Evolutionary conservation across 2,888 invertebrate species (phyloP).

Genomic region (Ophion obscuratus): DNA sequence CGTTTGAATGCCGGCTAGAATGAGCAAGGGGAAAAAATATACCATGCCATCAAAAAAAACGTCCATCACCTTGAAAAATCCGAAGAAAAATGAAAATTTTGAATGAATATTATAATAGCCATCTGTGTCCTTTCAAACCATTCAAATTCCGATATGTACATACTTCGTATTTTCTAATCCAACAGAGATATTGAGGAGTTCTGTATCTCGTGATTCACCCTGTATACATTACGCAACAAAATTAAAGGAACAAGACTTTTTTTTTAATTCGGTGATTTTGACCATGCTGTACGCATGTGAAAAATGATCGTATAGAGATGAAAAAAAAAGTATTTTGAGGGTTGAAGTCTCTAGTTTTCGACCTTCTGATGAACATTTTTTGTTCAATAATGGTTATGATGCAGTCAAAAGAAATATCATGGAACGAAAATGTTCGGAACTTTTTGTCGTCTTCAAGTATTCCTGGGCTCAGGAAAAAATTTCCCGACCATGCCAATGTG

Average conservation of each 20-base stretch:
- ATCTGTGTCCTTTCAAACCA: too few relatives aligned
- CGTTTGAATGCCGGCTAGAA: too few relatives aligned
- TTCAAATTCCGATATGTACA: too few relatives aligned
- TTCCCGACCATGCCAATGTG: constrained; percentile 20
- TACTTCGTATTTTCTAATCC: too few relatives aligned
- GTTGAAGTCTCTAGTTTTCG: background rate
- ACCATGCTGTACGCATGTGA: background rate
- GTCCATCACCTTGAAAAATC: too few relatives aligned
- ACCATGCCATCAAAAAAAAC: too few relatives aligned
- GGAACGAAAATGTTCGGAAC: background rate
- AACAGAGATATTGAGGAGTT: too few relatives aligned
- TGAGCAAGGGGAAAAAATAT: too few relatives aligned
- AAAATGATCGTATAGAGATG: background rate
- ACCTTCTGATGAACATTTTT: background rate
- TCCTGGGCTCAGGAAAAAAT: background rate
- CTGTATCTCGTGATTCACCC: background rate
- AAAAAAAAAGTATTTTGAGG: background rate
- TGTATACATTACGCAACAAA: background rate
- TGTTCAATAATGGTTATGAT: background rate
- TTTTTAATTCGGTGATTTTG: background rate
- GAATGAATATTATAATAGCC: too few relatives aligned
- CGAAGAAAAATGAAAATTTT: too few relatives aligned
- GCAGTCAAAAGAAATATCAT: background rate
- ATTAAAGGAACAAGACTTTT: background rate
- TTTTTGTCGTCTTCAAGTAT: background rate